Evolutionary conservation across 92 coral and sea anemone genomes (phyloP).

Genomic region (Porites rus): DNA sequence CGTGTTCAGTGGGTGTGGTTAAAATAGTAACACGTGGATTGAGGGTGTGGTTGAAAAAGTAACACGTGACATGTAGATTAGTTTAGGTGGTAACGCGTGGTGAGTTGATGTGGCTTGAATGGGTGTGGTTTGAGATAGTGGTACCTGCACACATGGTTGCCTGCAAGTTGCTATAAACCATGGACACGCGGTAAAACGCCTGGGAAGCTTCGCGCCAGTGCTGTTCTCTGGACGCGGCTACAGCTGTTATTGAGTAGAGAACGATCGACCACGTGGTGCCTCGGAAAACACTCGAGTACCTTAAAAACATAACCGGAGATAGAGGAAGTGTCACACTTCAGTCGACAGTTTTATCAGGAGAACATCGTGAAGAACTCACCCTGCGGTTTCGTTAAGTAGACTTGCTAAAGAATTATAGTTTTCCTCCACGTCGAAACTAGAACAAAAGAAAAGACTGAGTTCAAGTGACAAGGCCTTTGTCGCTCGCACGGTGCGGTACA

Average conservation of each 20-base stretch:
- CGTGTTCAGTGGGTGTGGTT: neutral
- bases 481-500: too few species aligned
- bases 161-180: constrained; percentile 86
- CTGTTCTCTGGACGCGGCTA: constrained; percentile 87
- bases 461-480: neutral
- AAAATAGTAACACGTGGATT: neutral
- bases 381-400: constrained; percentile 87
- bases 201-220: constrained; percentile 93
- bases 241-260: constrained; percentile 77
- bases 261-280: constrained; percentile 83
- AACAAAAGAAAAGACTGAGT: neutral
- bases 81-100: neutral
- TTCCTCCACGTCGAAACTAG: constrained; percentile 77
- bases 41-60: neutral
- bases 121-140: neutral
- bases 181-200: constrained; percentile 88
- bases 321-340: neutral
- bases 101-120: neutral
- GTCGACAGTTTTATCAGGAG: neutral
- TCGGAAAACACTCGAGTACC: constrained; percentile 76
- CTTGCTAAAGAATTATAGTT: constrained; percentile 76
- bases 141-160: constrained; percentile 77
- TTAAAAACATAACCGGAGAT: too few species aligned
- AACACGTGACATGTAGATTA: too few species aligned
- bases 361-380: constrained; percentile 53